Evolutionary conservation across 2,888 invertebrate genomes (phyloP), one percentile per base, ranked within the genome.

Genomic region (Tenodera sinensis): DNA sequence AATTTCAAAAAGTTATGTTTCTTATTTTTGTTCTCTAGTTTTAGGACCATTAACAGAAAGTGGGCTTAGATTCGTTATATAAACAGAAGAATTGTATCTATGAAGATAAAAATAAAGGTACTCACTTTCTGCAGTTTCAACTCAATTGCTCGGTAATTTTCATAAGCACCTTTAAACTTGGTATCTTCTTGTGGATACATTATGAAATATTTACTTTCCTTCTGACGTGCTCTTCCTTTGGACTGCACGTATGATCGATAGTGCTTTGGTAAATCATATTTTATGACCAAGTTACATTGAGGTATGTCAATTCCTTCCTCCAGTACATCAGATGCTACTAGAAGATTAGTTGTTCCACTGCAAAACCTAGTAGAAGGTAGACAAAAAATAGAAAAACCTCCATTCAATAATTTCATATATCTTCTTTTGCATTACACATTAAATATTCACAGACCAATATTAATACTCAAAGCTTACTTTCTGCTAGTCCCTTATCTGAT

Each of bases 291-390:
- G 90, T 97, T 96, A 92, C 99, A 99, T 47, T 95, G 95, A 3
- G 96, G 96, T 47, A 98, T 95, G 93, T 98, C 98, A 14, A 98
- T 95, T 0, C 98, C 98, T 93, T 98, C 98, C 92, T 98, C 98
- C 47, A 98, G 94, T 0, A 98, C 97, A 92, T 96, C 96, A 0
- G 98, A 96, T 1, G 96, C 95, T 2, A 97, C 93, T 47, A 97
- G 92, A 3, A 97, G 92, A 92, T 97, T 97, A 8, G 94, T 93
- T 71, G 94, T 93, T 14, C 95, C 95, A 14, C 93, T 93, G 30
- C 94, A 94, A 92, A 97, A 97, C 82, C 95, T 94, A 83, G 71
- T 91, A 90, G 6, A 28, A 85, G 89, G 83, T 84, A 89, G 83
- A 89, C 34, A 34, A 82, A 27, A 90, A 27, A 85, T 47, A 25